A percentile compares a stretch with the other conserved stretches of the same genome.
These are phyloP conservation scores for Salminus brasiliensis DNA, from an alignment of 2,113 vertebrate species.

Conservation along the genomic window DNA sequence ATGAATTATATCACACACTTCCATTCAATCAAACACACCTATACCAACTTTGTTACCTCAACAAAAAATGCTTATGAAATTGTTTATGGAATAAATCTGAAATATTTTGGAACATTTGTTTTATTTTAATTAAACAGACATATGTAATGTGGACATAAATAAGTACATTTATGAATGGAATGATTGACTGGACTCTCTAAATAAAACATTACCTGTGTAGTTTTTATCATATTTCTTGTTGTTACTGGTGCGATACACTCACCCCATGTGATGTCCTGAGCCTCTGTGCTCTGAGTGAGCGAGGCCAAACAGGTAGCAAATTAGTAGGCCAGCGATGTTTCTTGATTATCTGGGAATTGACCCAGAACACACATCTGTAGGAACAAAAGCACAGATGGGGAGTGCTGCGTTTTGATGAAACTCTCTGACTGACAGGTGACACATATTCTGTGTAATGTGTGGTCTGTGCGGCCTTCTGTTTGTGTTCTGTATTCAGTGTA, in stretches of 20 bases:
- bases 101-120: too few species aligned
- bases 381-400: background rate
- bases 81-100: too few species aligned
- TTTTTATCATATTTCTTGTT: too few species aligned
- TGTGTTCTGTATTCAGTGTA: background rate
- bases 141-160: too few species aligned
- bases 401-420: conserved; percentile 9
- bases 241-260: background rate
- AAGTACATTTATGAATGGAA: too few species aligned
- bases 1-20: too few species aligned
- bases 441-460: background rate
- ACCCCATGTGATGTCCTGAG: background rate
- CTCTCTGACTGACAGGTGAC: background rate
- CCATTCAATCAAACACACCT: too few species aligned
- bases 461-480: background rate
- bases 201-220: too few species aligned
- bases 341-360: background rate
- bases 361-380: background rate
- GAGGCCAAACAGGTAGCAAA: background rate
- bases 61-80: too few species aligned
- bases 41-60: too few species aligned
- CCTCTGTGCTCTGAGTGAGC: background rate
- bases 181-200: too few species aligned
- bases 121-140: too few species aligned
- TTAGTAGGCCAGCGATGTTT: background rate